These are phyloP conservation scores for Hafferia zeledoni DNA, from an alignment of 2,797 vertebrate genomes.

Conservation along the genomic window DNA sequence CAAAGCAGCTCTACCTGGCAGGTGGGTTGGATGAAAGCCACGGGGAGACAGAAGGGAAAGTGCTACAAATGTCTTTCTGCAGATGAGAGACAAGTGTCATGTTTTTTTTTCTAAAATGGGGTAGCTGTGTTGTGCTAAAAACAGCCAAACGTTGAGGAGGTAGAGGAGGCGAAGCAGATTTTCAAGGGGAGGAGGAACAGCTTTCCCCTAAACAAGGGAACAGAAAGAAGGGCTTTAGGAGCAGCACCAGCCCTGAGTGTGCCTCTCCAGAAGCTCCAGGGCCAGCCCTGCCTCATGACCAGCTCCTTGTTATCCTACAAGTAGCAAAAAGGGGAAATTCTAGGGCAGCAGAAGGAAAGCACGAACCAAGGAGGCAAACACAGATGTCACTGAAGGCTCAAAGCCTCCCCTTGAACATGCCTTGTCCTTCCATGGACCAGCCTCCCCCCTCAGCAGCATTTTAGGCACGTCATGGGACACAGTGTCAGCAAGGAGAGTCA, in stretches of 20 bases:
- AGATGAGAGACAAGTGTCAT: neutral
- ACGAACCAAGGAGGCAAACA: neutral
- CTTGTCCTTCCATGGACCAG: fast-evolving
- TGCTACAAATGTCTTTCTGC: neutral
- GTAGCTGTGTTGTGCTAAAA: neutral
- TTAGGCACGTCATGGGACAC: neutral
- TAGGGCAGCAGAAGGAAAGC: neutral
- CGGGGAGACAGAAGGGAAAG: neutral
- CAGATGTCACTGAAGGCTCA: neutral
- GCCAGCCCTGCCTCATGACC: fast-evolving
- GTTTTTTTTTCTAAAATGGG: neutral
- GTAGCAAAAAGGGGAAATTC: neutral
- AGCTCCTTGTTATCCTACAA: neutral
- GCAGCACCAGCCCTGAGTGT: neutral
- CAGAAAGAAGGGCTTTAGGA: neutral
- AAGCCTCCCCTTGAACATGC: neutral
- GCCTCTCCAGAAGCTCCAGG: neutral
- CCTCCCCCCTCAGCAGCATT: neutral
- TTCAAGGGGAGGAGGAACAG: slow-evolving; percentile 11
- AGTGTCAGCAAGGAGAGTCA: neutral
- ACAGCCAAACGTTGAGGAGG: neutral
- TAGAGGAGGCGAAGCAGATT: slow-evolving; percentile 30
- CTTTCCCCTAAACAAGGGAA: neutral
- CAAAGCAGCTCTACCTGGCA: neutral
- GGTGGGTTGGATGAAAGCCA: neutral